These are phyloP conservation scores for Agelas oroides DNA, from an alignment of 37 sponge, comb jelly and placozoan genomes.

Conservation along the genomic window DNA sequence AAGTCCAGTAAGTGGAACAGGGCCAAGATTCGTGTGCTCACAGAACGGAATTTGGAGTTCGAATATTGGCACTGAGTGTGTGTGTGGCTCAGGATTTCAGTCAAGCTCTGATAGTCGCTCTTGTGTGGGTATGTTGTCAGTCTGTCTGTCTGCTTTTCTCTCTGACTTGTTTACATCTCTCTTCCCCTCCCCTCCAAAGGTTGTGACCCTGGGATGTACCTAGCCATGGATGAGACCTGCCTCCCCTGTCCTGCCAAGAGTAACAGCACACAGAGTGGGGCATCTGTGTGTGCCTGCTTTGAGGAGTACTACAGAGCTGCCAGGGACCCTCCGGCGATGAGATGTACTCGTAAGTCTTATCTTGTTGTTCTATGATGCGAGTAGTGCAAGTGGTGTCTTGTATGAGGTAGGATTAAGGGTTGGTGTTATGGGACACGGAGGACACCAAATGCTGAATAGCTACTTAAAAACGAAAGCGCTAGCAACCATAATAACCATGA, in stretches of 20 bases:
- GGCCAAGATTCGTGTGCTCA: not conserved
- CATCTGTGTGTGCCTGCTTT: constrained; percentile 34
- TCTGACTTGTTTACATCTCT: too few species aligned
- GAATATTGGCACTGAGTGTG: not conserved
- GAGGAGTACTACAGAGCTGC: constrained; percentile 40
- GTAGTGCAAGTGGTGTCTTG: too few species aligned
- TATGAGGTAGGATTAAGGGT: too few species aligned
- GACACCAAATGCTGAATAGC: too few species aligned
- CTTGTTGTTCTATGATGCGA: too few species aligned
- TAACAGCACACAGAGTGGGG: not conserved
- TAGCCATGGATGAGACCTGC: not conserved
- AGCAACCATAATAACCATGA: too few species aligned
- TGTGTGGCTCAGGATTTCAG: constrained; percentile 8
- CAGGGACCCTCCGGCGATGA: not conserved
- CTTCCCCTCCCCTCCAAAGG: too few species aligned
- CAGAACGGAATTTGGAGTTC: constrained; percentile 27
- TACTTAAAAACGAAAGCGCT: too few species aligned
- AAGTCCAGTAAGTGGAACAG: constrained; percentile 2
- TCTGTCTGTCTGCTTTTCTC: too few species aligned
- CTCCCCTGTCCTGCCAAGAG: constrained; percentile 41
- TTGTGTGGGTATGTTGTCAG: not conserved
- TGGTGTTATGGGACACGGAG: too few species aligned
- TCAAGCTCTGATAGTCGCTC: not conserved
- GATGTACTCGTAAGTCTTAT: constrained; percentile 23
- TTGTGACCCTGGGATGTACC: too few species aligned